These are phyloP conservation scores for Hydropsyche tenuis DNA, from an alignment of 1,140 invertebrate species.

Conservation along the genomic window DNA sequence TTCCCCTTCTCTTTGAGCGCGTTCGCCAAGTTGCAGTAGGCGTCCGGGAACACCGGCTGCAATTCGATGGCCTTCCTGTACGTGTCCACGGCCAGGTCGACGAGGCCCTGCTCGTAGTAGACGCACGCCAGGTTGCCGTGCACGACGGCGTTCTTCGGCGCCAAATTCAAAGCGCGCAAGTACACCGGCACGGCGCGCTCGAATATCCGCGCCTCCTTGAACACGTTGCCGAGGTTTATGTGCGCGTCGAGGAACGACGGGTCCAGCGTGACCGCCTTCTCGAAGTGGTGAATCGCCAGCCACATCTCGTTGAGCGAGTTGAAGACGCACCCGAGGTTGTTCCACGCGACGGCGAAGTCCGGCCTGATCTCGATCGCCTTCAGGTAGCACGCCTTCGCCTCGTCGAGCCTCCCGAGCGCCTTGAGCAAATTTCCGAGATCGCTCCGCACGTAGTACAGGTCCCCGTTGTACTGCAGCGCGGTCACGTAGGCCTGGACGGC, in stretches of 20 bases:
- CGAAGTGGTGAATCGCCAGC: conserved; percentile 46
- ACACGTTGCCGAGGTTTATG: conserved; percentile 38
- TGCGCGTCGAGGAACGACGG: conserved; percentile 31
- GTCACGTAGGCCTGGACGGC: conserved; percentile 36
- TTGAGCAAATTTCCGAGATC: conserved; percentile 38
- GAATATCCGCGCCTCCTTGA: conserved; percentile 51
- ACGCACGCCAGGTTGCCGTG: conserved; percentile 99
- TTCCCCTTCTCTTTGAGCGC: conserved; percentile 97
- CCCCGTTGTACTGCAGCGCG: conserved; percentile 23
- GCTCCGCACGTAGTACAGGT: conserved; percentile 33
- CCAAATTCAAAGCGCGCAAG: conserved; percentile 93
- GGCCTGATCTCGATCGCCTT: conserved; percentile 41
- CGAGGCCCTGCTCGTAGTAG: conserved; percentile 98
- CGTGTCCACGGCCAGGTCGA: conserved; percentile 97
- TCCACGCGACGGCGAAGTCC: conserved; percentile 41
- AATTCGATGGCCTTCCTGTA: conserved; percentile 97
- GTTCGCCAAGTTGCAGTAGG: conserved; percentile 99
- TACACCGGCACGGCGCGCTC: conserved; percentile 97
- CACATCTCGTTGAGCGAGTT: conserved; percentile 30
- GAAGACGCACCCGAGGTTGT: conserved; percentile 38
- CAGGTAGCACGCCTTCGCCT: conserved; percentile 41
- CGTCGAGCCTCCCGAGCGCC: conserved; percentile 31
- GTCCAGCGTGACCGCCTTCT: conserved; percentile 37
- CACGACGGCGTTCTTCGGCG: conserved; percentile 98
- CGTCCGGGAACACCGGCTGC: conserved; percentile 98